Evolutionary conservation across 2,113 vertebrate species (phyloP), one percentile per base, ranked within the genome.

Genomic region (Erinaceus europaeus): DNA sequence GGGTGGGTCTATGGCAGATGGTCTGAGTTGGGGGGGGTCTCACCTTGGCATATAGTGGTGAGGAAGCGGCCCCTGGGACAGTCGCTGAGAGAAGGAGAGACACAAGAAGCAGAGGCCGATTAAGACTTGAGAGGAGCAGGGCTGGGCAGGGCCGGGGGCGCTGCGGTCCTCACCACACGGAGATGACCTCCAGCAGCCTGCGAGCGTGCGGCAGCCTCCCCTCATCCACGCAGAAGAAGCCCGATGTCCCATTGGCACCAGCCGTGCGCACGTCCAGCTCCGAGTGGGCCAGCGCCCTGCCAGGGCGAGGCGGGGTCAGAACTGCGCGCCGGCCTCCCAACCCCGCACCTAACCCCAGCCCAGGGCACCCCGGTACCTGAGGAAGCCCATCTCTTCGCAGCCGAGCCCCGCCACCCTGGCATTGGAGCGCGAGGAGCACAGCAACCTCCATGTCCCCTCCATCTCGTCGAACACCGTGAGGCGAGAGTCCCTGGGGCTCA

Each of bases 301-400:
- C 95, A 87, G 89, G 57, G 94, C 84, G 65, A n/a, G n/a, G n/a
- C n/a, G 76, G 18, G 44, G 76, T 89, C 75, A 93, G 91, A 65
- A 84, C 86, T 40, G 71, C n/a, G n/a, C 59, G 65, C 57, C 27
- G 0, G 34, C 5, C 32, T 25, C 1, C 40, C 46, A 9, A 4
- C 20, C n/a, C 57, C 3, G 15, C 34, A 23, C 18, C 52, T 23
- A 4, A 2, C 76, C 50, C 55, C n/a, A 9, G 4, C 18, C 65
- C 4, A 52, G 53, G 48, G 29, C 1, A 1, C 61, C 69, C 89
- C 0, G 5, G 34, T 97, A 99, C 98, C 98, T 98, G 94, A 98
- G 91, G 67, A 98, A 98, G 81, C 98, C 98, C 97, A 98, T 98
- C 96, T 99, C 98, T 90, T 98, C 98, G 74, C 98, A 99, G 96